Percentiles rank a stretch among this genome's conserved stretches.
These are phyloP conservation scores for Stegana nigrithorax DNA, from an alignment of 2,888 invertebrate species.

Conservation along the genomic window DNA sequence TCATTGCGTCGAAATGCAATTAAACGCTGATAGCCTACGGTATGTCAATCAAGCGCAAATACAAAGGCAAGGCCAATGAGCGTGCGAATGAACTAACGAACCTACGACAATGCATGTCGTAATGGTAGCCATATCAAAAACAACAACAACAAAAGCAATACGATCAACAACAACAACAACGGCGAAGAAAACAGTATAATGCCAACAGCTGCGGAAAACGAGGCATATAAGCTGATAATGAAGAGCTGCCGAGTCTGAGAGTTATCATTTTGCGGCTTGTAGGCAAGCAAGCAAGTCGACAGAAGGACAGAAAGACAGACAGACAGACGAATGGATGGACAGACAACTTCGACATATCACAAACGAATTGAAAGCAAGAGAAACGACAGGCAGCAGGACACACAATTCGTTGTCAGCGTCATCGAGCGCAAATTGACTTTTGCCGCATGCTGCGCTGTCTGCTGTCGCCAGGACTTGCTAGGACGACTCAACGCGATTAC, in stretches of 20 bases:
- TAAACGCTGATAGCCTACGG: conserved; percentile 61
- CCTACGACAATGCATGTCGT: background rate
- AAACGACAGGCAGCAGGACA: too few relatives aligned
- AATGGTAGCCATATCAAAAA: background rate
- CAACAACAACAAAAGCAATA: too few relatives aligned
- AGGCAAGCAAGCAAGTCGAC: too few relatives aligned
- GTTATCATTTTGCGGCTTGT: conserved; percentile 46
- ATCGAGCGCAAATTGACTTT: conserved; percentile 55
- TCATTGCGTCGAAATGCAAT: conserved; percentile 63
- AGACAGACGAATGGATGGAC: conserved; percentile 18
- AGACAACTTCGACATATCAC: conserved; percentile 23
- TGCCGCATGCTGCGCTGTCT: conserved; percentile 34
- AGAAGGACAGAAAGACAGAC: too few relatives aligned
- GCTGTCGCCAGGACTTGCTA: background rate
- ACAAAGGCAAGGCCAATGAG: conserved; percentile 27
- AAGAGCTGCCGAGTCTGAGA: background rate
- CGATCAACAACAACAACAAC: too few relatives aligned
- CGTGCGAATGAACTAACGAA: background rate
- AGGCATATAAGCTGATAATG: conserved; percentile 7
- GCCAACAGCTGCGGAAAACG: background rate
- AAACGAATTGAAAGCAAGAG: too few relatives aligned
- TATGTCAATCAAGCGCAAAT: conserved; percentile 57
- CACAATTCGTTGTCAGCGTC: too few relatives aligned
- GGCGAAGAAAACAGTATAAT: background rate
- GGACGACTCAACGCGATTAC: too few relatives aligned